Evolutionary conservation across 2,797 vertebrate genomes (phyloP), one percentile per base, ranked within the genome.

Genomic region (Spinibarbus caldwelli): DNA sequence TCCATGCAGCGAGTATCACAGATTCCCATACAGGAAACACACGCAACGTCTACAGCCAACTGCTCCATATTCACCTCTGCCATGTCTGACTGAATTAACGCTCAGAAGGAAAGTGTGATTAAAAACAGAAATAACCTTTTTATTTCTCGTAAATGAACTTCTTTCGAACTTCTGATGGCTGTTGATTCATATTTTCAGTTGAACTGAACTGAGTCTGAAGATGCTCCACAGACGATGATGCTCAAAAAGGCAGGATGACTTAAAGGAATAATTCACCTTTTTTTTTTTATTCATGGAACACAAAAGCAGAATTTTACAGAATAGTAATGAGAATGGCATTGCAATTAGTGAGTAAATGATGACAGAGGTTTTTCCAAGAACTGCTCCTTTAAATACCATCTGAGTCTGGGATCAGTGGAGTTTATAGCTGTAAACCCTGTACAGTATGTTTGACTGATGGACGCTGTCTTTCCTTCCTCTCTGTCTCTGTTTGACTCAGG

Each of bases 21-120:
- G 41, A 47, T 80, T 80, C 41, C 78, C 41, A 66, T 47, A 59
- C 49, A 59, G 45, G 47, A 70, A 78, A 79, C 49, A 54, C 59
- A 47, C 4, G 19, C 26, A 67, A 59, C 4, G 1, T 29, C 57
- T 12, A 6, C 41, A 47, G 77, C 77, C 77, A 79, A 47, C 1
- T 5, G 77, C 77, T 79, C 77, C 59, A 79, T 5, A 79, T 79
- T 34, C 26, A 45, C 36, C 41, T 21, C n/a, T 29, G 72, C 72
- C 26, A 47, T 52, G 45, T 38, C 36, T 70, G 36, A 41, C 36
- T 41, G 9, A 36, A 6, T 2, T 0, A 19, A 72, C 41, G 2
- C 1, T 10, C 7, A 10, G 41, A 38, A 14, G 14, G 34, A 57
- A 21, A 77, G 31, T 34, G 73, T 38, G 75, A 57, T 57, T 45